phyloP scores from a whole-genome alignment of 2,888 invertebrate genomes.

The Pharmacophagus antenor region DNA sequence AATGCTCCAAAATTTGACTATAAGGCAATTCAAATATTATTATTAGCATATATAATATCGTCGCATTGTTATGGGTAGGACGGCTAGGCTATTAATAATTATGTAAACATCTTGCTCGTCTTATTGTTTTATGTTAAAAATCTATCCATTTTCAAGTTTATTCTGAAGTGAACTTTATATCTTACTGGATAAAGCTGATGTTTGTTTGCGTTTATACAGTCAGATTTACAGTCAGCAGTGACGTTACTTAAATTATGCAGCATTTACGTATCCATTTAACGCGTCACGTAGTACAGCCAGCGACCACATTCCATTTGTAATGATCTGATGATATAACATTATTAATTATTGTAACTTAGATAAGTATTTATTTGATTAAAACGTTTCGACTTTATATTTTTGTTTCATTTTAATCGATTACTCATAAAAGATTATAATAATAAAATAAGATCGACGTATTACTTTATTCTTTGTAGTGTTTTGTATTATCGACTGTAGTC shows the following conservation, averaged over 20 bases:
- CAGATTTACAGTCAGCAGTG: conserved; percentile 2
- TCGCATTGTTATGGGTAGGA: not conserved
- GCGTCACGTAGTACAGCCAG: conserved; percentile 19
- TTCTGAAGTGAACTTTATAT: not conserved
- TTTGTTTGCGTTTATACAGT: not conserved
- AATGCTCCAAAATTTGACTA: not conserved
- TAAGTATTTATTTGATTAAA: conserved; percentile 27
- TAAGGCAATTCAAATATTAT: no score
- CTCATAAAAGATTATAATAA: no score
- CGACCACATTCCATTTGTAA: conserved; percentile 27
- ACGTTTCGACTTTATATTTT: conserved; percentile 17
- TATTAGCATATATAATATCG: no score
- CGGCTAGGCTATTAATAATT: not conserved
- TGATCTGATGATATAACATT: conserved; percentile 11
- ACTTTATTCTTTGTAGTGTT: no score
- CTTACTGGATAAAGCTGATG: not conserved
- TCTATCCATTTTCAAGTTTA: not conserved
- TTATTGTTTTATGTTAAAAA: not conserved
- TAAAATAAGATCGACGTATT: no score
- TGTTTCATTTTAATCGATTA: conserved; percentile 14
- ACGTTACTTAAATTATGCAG: conserved; percentile 21
- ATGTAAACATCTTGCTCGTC: not conserved
- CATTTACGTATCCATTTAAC: conserved; percentile 22
- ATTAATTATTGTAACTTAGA: conserved; percentile 24
- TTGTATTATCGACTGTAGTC: no score